Evolutionary conservation across 2,888 invertebrate genomes (phyloP).

Genomic region (Brachypalpus laphriformis): DNA sequence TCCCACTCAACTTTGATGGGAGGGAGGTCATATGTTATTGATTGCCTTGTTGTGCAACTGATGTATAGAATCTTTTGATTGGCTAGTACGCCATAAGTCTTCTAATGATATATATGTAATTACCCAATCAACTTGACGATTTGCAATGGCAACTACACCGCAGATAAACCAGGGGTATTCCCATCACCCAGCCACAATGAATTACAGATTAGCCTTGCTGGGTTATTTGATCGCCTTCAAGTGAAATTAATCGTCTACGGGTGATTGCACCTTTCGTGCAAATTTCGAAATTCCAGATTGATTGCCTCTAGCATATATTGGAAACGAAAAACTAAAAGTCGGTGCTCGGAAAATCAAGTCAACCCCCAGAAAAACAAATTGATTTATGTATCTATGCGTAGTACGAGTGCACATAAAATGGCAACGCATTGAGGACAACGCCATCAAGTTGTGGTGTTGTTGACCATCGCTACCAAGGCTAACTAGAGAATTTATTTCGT

Average conservation of each 20-base stretch:
- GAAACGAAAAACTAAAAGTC: neutral
- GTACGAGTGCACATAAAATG: neutral
- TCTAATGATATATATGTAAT: neutral
- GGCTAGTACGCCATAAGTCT: neutral
- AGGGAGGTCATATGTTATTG: conserved; percentile 9
- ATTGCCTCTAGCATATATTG: neutral
- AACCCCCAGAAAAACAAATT: neutral
- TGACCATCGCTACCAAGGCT: neutral
- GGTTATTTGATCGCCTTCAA: neutral
- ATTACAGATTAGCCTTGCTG: neutral
- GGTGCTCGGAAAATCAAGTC: conserved; percentile 2
- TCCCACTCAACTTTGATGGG: neutral
- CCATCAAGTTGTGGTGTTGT: neutral
- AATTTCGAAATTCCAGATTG: neutral
- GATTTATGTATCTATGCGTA: neutral
- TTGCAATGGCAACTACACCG: neutral
- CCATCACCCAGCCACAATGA: neutral
- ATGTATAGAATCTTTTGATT: neutral
- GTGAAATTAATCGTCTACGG: neutral
- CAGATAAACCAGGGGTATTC: neutral
- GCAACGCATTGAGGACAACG: neutral
- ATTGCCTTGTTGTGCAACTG: conserved; percentile 7
- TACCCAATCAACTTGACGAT: neutral
- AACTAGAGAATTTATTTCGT: neutral
- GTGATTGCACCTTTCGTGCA: neutral